Conservation (phyloP, 2,797 vertebrate genomes). For the Chaunax sp. region DNA sequence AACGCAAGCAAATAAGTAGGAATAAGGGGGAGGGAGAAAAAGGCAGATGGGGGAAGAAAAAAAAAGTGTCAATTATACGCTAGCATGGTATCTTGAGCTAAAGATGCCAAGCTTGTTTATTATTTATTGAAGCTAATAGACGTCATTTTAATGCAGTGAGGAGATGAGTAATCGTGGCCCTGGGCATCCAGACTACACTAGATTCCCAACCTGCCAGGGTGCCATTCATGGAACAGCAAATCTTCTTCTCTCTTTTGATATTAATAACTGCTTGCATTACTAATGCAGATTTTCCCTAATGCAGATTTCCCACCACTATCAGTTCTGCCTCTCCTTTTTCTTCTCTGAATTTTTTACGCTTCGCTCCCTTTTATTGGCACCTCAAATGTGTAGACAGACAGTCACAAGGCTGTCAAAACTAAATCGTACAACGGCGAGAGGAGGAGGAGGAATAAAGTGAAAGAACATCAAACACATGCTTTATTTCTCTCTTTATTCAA, state of each 20-base stretch:
- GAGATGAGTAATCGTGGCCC: constrained; percentile 72
- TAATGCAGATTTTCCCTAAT: constrained; percentile 63
- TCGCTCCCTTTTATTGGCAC: constrained; percentile 45
- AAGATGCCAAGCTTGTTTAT: constrained; percentile 68
- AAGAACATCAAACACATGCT: constrained; percentile 39
- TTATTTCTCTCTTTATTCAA: constrained; percentile 39
- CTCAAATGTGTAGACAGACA: constrained; percentile 67
- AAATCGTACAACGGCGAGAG: constrained; percentile 51
- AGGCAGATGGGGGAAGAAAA: not conserved
- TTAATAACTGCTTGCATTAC: constrained; percentile 71
- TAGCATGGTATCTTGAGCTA: constrained; percentile 54
- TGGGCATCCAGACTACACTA: constrained; percentile 57
- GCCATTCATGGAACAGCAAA: constrained; percentile 57
- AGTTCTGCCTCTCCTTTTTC: constrained; percentile 48
- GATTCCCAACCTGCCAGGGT: constrained; percentile 56
- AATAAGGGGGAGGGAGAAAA: constrained; percentile 22
- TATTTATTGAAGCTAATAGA: constrained; percentile 79
- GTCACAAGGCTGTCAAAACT: constrained; percentile 59
- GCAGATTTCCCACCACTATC: constrained; percentile 30
- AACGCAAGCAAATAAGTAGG: constrained; percentile 54
- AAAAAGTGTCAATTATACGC: constrained; percentile 71
- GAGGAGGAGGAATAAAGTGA: constrained; percentile 43
- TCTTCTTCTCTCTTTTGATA: constrained; percentile 68
- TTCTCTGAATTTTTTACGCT: constrained; percentile 49
- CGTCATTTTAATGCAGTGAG: constrained; percentile 54